Base-by-base conservation (phyloP, 2,888 invertebrate genomes). In the Lasiommata megera region DNA sequence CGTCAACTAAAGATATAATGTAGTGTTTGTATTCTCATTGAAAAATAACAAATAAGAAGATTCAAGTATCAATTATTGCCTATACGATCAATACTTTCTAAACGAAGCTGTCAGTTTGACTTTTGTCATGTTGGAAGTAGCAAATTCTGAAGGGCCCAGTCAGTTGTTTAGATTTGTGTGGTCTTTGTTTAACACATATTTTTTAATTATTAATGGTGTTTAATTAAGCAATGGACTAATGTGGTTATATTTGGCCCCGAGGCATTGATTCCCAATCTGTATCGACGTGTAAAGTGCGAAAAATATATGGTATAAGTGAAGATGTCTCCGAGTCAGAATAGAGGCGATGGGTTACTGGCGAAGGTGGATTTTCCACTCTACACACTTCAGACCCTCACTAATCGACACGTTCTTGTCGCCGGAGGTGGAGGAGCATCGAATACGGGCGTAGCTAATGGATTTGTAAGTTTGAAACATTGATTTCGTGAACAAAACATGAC, bases 391-490 rank as follows among this genome's bases (percentile, higher is more conserved):
- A 96, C 97, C 92, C 91, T 99, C 60, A 97, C 97, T 29, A 96
- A 96, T 84, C 93, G 97, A 67, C 98, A 98, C 91, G 95, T 99
- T 71, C 90, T 99, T 62, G 97, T 99, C 47, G 99, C 97, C 63
- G 99, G 99, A 54, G 99, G 99, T 54, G 99, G 99, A 61, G 99
- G 99, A 57, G 95, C 97, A 36, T 95, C 98, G 12, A 98, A 98
- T 84, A 99, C 99, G 44, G 99, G 99, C 54, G 97, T 99, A 56
- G 96, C 96, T 36, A 99, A 99, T 93, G 97, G 98, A 81, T 97
- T 99, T 91, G 98, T 97, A 91, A 95, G 96, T 94, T 66, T 54
- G 18, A 48, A n/a, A n/a, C 28, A 46, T 29, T 53, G 16, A 7
- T 16, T 31, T 48, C 16, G 12, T 18, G 9, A 23, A 37, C 29